Percentiles rank a stretch among this genome's conserved stretches.
Conservation (phyloP, 2,797 vertebrate species). For the Mormyrus hasselquistii region DNA sequence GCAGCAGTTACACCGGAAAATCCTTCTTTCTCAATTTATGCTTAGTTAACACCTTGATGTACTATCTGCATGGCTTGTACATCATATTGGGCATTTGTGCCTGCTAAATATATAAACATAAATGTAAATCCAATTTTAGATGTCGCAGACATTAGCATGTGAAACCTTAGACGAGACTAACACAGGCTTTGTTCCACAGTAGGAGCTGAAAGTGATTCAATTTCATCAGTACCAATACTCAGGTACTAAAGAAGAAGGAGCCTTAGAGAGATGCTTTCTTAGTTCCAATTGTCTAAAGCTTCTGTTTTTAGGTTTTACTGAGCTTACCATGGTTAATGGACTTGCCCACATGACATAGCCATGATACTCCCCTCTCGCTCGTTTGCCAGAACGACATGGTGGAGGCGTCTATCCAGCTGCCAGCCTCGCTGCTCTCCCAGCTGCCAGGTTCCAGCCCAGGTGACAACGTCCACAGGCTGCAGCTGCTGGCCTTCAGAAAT, state of each 20-base stretch:
- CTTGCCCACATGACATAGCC: neutral
- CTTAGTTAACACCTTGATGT: neutral
- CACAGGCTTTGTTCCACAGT: neutral
- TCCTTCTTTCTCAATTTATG: neutral
- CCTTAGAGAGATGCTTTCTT: neutral
- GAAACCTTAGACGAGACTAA: neutral
- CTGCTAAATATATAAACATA: neutral
- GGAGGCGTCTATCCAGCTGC: slow-evolving; percentile 89
- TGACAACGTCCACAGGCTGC: slow-evolving; percentile 78
- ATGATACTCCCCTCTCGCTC: neutral
- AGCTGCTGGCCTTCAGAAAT: slow-evolving; percentile 88
- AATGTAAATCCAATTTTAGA: neutral
- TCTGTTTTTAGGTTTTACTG: neutral
- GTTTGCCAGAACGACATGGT: slow-evolving; percentile 73
- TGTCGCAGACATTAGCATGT: neutral
- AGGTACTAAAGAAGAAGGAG: neutral
- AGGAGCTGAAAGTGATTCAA: neutral
- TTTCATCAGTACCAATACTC: neutral
- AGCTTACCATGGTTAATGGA: neutral
- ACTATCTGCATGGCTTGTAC: neutral
- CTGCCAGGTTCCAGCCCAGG: slow-evolving; percentile 68
- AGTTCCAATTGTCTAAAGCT: neutral
- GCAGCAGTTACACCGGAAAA: neutral
- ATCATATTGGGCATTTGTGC: neutral
- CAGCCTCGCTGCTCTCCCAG: slow-evolving; percentile 75